Evolutionary conservation across 2,113 vertebrate genomes (phyloP), one percentile per base, ranked within the genome.

Genomic region (Micronisus gabar): DNA sequence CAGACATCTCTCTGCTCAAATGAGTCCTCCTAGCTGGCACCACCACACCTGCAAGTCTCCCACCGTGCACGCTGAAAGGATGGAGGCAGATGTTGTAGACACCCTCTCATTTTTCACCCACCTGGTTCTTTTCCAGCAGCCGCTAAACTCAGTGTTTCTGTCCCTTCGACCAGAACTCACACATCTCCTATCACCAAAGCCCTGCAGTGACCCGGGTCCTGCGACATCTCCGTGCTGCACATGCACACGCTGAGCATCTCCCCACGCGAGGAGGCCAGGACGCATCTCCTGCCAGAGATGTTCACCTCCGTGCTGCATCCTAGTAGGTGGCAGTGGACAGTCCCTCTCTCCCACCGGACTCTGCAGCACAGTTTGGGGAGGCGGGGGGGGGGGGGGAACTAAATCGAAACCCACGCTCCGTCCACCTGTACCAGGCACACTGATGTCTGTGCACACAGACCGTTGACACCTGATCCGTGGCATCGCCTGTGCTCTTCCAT

Each of bases 31-130:
- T 63, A 50, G 78, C 81, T 67, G 91, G 67, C 70, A 94, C 71
- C 82, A 78, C 55, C 71, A 82, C 91, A 95, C 93, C 84, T 94
- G 94, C 87, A 73, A 36, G 71, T 26, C 58, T 95, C 86, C 86
- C 41, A 86, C 76, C 3, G 11, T 13, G 81, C 63, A 48, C 3
- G 1, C 58, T 68, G n/a, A 25, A 90, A 82, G 62, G 84, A 48
- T 32, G 45, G 56, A 34, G 62, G 78, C 17, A 58, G 84, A 70
- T 65, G 55, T 71, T 80, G 45, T 67, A 94, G 50, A 27, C 25
- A 6, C 0, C 0, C 6, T 93, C 79, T 85, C 83, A 55, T 85
- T 95, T 95, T 91, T 95, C 84, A 59, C 86, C 55, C 50, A 34
- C 50, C 67, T 47, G 70, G 55, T 88, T 76, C 66, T 72, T 91